Base-by-base conservation (phyloP, 1,140 invertebrate genomes). In the Trissolcus basalis region DNA sequence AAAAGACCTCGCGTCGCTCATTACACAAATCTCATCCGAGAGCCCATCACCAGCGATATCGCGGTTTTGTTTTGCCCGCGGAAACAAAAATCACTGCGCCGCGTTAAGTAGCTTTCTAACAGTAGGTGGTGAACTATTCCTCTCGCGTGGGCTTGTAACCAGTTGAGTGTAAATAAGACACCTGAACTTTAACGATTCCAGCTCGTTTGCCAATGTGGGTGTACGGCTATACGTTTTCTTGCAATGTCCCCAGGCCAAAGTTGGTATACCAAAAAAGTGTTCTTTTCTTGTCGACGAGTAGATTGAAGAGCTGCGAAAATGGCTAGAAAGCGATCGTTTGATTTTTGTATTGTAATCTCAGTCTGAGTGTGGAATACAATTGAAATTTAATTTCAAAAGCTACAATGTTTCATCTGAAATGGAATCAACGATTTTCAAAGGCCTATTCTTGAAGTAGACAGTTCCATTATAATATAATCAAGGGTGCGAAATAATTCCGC, bases 401-500 rank as follows among this genome's bases (percentile, higher is more conserved):
- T n/a, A n/a, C n/a, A n/a, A n/a, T n/a, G n/a, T n/a, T n/a, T n/a
- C n/a, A n/a, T n/a, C n/a, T n/a, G n/a, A n/a, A n/a, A n/a, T n/a
- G n/a, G n/a, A n/a, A n/a, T n/a, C n/a, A n/a, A n/a, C n/a, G n/a
- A n/a, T n/a, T n/a, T n/a, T n/a, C n/a, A n/a, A 27, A 27, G 6
- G 6, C 19, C 19, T 27, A 27, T 27, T 1, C 6, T 27, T 27
- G 19, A 27, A 27, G 19, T 6, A 11, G 69, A 71, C 45, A 51
- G 47, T 60, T 60, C 54, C 45, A 56, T 65, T 67, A 67, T 36
- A 65, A 49, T 39, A 33, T 51, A 49, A 69, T 43, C 27, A 19
- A 43, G 60, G 65, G 72, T 65, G 68, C 63, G 72, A 79, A 76
- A 59, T 65, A 69, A 80, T 78, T 72, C 60, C 54, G 63, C 65